These are phyloP conservation scores for Limnephilus auricula DNA, from an alignment of 2,888 invertebrate species.

Conservation along the genomic window DNA sequence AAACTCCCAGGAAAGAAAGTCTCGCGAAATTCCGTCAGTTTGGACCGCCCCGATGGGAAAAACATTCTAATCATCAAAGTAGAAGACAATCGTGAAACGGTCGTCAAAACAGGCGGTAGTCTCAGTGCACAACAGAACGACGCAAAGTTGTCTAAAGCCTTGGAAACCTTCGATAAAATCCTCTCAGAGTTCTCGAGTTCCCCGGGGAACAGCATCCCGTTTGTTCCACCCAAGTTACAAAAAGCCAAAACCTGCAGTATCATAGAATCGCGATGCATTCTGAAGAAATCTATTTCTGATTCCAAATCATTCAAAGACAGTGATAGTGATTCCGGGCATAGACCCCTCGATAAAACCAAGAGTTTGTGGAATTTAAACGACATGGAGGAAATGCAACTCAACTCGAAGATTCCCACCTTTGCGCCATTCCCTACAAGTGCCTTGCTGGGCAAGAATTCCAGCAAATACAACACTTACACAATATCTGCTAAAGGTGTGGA, in stretches of 20 bases:
- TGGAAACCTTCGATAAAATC: constrained; percentile 77
- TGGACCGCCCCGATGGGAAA: constrained; percentile 72
- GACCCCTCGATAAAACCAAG: constrained; percentile 78
- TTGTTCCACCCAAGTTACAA: constrained; percentile 79
- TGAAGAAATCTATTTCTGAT: constrained; percentile 79
- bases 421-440: constrained; percentile 72
- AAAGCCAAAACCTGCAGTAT: constrained; percentile 85
- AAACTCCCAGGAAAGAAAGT: constrained; percentile 43
- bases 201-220: constrained; percentile 69
- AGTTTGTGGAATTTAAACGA: constrained; percentile 80
- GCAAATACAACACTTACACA: constrained; percentile 77
- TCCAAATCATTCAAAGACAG: constrained; percentile 70
- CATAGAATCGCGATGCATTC: constrained; percentile 83
- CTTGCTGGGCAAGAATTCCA: constrained; percentile 72
- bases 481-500: constrained; percentile 72
- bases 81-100: constrained; percentile 66
- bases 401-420: constrained; percentile 71
- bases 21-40: constrained; percentile 46
- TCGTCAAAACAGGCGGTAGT: neutral
- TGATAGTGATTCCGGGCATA: constrained; percentile 65
- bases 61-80: constrained; percentile 74
- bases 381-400: constrained; percentile 76
- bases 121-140: constrained; percentile 37
- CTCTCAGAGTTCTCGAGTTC: constrained; percentile 73
- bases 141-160: constrained; percentile 72